Conservation (phyloP, 2,888 invertebrate species). For the Petrolisthes cinctipes region DNA sequence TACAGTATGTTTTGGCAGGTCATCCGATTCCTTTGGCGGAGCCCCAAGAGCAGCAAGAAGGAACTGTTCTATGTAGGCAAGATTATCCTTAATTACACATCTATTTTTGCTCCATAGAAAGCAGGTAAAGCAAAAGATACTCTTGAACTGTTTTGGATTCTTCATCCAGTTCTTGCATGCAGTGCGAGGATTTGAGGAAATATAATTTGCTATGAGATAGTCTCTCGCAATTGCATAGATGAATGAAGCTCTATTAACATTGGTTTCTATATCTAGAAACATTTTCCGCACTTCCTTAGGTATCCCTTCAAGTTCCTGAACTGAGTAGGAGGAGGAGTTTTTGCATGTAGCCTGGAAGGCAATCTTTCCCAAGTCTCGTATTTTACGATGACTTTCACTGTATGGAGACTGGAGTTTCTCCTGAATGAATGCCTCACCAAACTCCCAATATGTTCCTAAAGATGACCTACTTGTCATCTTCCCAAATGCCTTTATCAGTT, state of each 20-base stretch:
- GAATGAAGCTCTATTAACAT: no score
- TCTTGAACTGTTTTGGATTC: background rate
- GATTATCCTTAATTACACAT: background rate
- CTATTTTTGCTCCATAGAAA: background rate
- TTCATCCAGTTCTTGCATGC: background rate
- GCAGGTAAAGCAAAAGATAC: background rate
- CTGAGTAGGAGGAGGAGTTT: no score
- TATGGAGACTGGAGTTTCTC: background rate
- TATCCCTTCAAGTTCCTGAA: no score
- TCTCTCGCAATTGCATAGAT: background rate
- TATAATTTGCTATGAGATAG: background rate
- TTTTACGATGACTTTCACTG: no score
- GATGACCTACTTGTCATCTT: background rate
- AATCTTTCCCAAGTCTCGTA: no score
- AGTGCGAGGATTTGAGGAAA: background rate
- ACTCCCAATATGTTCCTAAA: background rate
- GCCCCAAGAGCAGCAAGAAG: background rate
- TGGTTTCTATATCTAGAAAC: no score
- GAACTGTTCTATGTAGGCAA: background rate
- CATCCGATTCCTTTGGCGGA: background rate
- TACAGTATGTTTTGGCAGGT: background rate
- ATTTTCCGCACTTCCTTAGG: no score
- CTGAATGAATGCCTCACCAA: background rate
- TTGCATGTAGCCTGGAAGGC: no score
- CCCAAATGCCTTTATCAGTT: background rate